These are phyloP conservation scores for Ophion slaviceki DNA, from an alignment of 2,888 invertebrate species.

Conservation along the genomic window DNA sequence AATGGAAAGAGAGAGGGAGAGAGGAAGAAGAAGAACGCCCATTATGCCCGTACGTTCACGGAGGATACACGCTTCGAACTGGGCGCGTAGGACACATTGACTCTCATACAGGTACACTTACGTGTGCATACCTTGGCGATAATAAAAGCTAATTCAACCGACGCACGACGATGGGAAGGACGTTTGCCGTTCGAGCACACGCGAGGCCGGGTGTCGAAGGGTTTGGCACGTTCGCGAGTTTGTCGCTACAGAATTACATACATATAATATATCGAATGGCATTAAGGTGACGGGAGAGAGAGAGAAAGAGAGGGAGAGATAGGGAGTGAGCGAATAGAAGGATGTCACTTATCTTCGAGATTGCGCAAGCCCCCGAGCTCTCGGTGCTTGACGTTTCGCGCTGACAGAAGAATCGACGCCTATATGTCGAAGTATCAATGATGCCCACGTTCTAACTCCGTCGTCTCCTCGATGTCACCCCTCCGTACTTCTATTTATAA, in stretches of 20 bases:
- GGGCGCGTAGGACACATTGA: slow-evolving; percentile 60
- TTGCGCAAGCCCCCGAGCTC: slow-evolving; percentile 53
- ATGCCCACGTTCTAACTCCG: slow-evolving; percentile 57
- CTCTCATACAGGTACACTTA: slow-evolving; percentile 37
- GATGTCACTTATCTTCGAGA: slow-evolving; percentile 64
- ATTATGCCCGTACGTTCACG: slow-evolving; percentile 40
- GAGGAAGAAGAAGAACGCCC: slow-evolving; percentile 58
- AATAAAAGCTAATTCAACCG: slow-evolving; percentile 54
- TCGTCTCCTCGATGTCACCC: slow-evolving; percentile 24
- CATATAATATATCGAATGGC: slow-evolving; percentile 49
- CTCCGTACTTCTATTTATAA: slow-evolving; percentile 32
- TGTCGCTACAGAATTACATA: slow-evolving; percentile 25
- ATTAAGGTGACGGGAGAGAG: slow-evolving; percentile 58
- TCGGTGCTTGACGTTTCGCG: slow-evolving; percentile 54
- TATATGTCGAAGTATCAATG: slow-evolving; percentile 63
- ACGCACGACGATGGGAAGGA: slow-evolving; percentile 54
- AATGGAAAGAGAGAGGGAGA: neutral
- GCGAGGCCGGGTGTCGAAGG: slow-evolving; percentile 47
- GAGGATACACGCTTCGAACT: slow-evolving; percentile 34
- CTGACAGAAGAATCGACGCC: slow-evolving; percentile 67
- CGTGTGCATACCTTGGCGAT: slow-evolving; percentile 21
- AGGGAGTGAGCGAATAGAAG: slow-evolving; percentile 51
- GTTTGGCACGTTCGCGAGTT: slow-evolving; percentile 57
- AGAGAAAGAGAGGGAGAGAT: slow-evolving; percentile 14
- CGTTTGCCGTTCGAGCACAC: slow-evolving; percentile 53